Conservation (phyloP, 2,797 vertebrate genomes). For the Pseudopleuronectes americanus region DNA sequence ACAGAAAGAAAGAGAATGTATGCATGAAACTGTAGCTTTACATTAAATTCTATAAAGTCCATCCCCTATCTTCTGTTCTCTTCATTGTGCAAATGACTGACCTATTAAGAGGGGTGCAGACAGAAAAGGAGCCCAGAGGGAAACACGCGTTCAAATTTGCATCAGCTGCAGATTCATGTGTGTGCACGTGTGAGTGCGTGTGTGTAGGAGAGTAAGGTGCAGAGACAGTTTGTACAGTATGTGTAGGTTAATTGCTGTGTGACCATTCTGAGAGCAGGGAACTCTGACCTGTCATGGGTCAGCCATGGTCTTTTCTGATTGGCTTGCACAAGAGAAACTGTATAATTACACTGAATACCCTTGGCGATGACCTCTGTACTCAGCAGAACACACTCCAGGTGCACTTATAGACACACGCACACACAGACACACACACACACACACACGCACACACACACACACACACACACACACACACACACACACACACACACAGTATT, state of each 20-base stretch:
- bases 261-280: slow-evolving; percentile 64
- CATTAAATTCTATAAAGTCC: background rate
- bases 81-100: slow-evolving; percentile 46
- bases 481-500: slow-evolving; percentile 2
- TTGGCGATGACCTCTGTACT: slow-evolving; percentile 65
- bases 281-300: slow-evolving; percentile 60
- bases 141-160: slow-evolving; percentile 44
- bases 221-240: slow-evolving; percentile 33
- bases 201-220: background rate
- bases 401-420: slow-evolving; percentile 7
- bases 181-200: background rate
- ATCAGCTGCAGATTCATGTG: slow-evolving; percentile 34
- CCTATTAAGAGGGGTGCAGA: slow-evolving; percentile 37
- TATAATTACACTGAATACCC: slow-evolving; percentile 70
- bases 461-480: slow-evolving; percentile 20
- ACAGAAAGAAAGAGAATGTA: background rate
- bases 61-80: background rate
- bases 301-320: slow-evolving; percentile 55
- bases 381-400: slow-evolving; percentile 24
- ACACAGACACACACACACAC: background rate
- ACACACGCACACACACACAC: slow-evolving; percentile 10
- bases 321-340: slow-evolving; percentile 55
- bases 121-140: slow-evolving; percentile 20
- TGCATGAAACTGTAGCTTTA: slow-evolving; percentile 10
- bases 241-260: slow-evolving; percentile 72